Base-by-base conservation (phyloP, 2,888 invertebrate species). In the Erpobdella octoculata region DNA sequence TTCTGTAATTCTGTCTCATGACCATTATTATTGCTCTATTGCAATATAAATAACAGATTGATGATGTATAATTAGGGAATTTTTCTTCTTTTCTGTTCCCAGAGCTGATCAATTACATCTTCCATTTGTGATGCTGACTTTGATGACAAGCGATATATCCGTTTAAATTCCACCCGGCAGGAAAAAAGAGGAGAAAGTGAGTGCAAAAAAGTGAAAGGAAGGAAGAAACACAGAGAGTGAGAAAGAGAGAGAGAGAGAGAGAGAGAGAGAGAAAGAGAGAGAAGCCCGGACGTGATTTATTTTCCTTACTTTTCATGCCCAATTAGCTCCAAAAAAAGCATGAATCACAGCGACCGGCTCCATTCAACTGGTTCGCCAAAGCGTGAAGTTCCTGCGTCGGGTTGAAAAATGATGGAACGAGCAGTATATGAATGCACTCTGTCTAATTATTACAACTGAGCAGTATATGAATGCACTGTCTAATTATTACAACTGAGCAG, bases 261-360 rank as follows among this genome's bases (percentile, higher is more conserved):
- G n/a, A n/a, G n/a, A n/a, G n/a, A n/a, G n/a, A n/a, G n/a, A n/a
- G n/a, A n/a, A n/a, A n/a, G n/a, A 53, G 28, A 53, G 53, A 53
- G 28, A 28, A 53, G 28, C 28, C 53, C 28, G 53, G 53, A 21
- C 53, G 28, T 53, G 53, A 53, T 53, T 53, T 53, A 53, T 53
- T 53, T 53, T 28, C 28, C 53, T 53, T 25, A 53, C 53, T 21
- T 53, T 53, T 53, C 53, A 53, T 21, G 53, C 53, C 53, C 53
- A 53, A 53, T 53, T 53, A 53, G 53, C 53, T 53, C 53, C 21
- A 53, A 53, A 53, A 53, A 53, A 53, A 53, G 53, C 53, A 53
- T 53, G 53, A 53, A 53, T 53, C 53, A 53, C 53, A 53, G 21
- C 21, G 53, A 53, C 53, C 53, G 53, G 28, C 53, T 53, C 28